A percentile compares a stretch with the other conserved stretches of the same genome.
Conservation (phyloP, 2,888 invertebrate genomes). For the Pycnomerus fuliginosus region DNA sequence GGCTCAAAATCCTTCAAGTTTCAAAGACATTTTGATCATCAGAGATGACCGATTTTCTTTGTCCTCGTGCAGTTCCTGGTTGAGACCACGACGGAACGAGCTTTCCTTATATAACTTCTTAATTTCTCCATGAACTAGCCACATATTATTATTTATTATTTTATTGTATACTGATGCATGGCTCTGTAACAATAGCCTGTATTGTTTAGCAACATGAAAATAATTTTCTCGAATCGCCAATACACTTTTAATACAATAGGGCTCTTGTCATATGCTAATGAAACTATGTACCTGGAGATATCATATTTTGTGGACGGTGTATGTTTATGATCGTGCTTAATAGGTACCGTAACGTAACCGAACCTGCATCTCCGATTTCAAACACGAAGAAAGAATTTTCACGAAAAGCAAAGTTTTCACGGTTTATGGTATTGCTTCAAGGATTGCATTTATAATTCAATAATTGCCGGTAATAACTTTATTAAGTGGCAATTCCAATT, state of each 20-base stretch:
- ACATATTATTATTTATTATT: conserved; percentile 47
- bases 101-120: conserved; percentile 27
- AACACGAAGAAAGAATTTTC: too few species aligned
- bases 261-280: conserved; percentile 51
- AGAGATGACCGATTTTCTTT: too few species aligned
- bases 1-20: too few species aligned
- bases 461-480: too few species aligned
- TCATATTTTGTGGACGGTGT: conserved; percentile 23
- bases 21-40: too few species aligned
- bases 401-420: too few species aligned
- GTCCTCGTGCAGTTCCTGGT: too few species aligned
- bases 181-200: conserved; percentile 46
- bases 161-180: conserved; percentile 47
- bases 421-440: too few species aligned
- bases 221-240: conserved; percentile 49
- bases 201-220: conserved; percentile 50
- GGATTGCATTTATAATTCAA: too few species aligned
- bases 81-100: too few species aligned
- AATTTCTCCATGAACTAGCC: conserved; percentile 38
- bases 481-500: too few species aligned
- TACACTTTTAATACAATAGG: conserved; percentile 50
- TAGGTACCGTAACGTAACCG: conserved; percentile 10
- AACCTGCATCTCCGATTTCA: too few species aligned
- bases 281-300: conserved; percentile 30
- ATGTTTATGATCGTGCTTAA: conserved; percentile 11